These are phyloP conservation scores for Drosophila mauritiana DNA, from an alignment of 1,140 invertebrate genomes.

Conservation along the genomic window DNA sequence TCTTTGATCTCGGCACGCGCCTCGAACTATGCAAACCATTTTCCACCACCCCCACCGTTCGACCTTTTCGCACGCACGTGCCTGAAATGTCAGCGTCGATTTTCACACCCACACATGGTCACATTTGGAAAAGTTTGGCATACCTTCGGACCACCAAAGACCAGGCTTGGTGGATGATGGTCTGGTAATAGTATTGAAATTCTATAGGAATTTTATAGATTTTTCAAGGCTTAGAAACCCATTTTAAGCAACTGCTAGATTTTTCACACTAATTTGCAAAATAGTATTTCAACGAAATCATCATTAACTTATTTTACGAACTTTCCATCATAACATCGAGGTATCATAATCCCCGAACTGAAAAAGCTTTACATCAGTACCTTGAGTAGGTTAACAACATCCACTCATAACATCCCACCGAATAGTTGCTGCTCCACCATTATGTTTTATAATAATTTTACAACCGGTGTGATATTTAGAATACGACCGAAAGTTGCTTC, in stretches of 20 bases:
- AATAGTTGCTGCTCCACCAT: constrained; percentile 34
- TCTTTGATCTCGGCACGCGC: constrained; percentile 60
- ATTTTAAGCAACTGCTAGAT: too few relatives aligned
- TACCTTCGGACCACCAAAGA: constrained; percentile 32
- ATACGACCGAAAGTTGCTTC: constrained; percentile 68
- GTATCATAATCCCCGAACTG: neutral
- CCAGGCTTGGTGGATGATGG: constrained; percentile 1
- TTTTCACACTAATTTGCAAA: neutral
- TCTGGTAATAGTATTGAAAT: constrained; percentile 37
- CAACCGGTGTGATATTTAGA: constrained; percentile 76
- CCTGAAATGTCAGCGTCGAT: constrained; percentile 54
- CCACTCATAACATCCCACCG: neutral
- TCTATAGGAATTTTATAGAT: constrained; percentile 51
- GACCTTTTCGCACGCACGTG: constrained; percentile 53
- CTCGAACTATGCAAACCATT: constrained; percentile 65
- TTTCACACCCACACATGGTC: constrained; percentile 30
- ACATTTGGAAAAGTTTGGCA: constrained; percentile 21
- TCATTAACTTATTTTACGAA: neutral
- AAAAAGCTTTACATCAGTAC: constrained; percentile 1
- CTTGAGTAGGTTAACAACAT: neutral
- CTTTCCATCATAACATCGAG: neutral
- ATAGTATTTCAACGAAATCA: neutral
- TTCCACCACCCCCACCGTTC: constrained; percentile 6
- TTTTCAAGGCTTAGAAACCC: neutral
- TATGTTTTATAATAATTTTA: constrained; percentile 82